Evolutionary conservation across 2,797 vertebrate species (phyloP).

Genomic region (Xenops minutus): DNA sequence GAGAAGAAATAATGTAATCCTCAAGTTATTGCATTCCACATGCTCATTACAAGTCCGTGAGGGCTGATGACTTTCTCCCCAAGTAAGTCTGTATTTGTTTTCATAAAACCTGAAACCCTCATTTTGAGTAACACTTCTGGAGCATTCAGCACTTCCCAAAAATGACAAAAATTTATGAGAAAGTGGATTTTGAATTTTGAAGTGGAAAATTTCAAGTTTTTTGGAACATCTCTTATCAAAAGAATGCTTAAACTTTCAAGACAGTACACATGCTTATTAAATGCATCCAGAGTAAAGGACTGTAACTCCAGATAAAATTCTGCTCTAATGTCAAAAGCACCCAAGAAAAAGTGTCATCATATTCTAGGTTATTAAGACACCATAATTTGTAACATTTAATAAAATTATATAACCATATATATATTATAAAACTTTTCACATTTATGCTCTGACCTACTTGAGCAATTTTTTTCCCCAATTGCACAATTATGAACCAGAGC

Average conservation of each 20-base stretch:
- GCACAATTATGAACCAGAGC: constrained; percentile 49
- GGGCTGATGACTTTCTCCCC: neutral
- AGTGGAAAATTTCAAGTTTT: neutral
- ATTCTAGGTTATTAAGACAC: neutral
- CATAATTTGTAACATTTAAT: neutral
- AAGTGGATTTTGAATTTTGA: neutral
- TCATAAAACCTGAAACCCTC: neutral
- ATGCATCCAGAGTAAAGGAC: neutral
- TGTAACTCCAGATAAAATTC: neutral
- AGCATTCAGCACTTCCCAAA: neutral
- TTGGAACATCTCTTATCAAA: neutral
- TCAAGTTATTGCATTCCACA: neutral
- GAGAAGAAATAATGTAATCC: neutral
- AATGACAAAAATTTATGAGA: neutral
- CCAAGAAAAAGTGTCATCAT: neutral
- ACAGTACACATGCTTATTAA: neutral
- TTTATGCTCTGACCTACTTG: constrained; percentile 51
- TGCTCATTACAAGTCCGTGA: neutral
- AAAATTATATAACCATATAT: neutral
- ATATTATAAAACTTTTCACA: neutral
- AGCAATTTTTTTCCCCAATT: constrained; percentile 1
- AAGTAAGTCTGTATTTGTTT: neutral
- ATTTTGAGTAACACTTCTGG: neutral
- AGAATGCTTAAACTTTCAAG: neutral
- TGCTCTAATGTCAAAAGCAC: neutral